phyloP scores from a whole-genome alignment of 2,113 vertebrate species.

The Hemicordylus capensis region DNA sequence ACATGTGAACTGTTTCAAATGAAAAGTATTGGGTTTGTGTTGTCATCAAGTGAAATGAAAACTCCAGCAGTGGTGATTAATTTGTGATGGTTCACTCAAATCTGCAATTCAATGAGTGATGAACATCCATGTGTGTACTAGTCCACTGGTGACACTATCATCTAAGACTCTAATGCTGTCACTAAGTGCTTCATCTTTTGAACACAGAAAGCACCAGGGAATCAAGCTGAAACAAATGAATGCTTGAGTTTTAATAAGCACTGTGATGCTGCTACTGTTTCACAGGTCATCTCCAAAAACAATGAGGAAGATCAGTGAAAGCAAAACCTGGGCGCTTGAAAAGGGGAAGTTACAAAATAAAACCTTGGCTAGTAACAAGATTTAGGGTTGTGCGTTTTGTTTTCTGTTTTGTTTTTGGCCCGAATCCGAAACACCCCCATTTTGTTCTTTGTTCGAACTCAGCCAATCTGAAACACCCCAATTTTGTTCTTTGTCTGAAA shows the following conservation, averaged over 20 bases:
- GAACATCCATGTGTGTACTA: neutral
- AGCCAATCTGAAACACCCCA: no score
- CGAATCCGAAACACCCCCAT: no score
- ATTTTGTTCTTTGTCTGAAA: no score
- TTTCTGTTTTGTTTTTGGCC: no score
- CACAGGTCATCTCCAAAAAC: neutral
- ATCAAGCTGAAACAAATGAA: neutral
- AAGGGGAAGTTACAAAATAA: neutral
- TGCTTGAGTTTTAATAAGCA: neutral
- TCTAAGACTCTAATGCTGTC: neutral
- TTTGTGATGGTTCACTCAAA: neutral
- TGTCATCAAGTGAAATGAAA: neutral
- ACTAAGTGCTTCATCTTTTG: no score
- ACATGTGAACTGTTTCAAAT: neutral
- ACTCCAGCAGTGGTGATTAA: neutral
- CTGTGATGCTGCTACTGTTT: neutral
- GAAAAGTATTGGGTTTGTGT: neutral
- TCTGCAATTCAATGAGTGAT: neutral
- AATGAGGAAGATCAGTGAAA: neutral
- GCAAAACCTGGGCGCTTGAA: neutral
- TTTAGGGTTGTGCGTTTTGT: no score
- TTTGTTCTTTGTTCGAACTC: no score
- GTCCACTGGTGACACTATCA: neutral
- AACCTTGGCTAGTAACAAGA: neutral
- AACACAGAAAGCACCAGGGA: neutral